Conservation (phyloP, 2,797 vertebrate species). For the Lepilemur ruficaudatus region DNA sequence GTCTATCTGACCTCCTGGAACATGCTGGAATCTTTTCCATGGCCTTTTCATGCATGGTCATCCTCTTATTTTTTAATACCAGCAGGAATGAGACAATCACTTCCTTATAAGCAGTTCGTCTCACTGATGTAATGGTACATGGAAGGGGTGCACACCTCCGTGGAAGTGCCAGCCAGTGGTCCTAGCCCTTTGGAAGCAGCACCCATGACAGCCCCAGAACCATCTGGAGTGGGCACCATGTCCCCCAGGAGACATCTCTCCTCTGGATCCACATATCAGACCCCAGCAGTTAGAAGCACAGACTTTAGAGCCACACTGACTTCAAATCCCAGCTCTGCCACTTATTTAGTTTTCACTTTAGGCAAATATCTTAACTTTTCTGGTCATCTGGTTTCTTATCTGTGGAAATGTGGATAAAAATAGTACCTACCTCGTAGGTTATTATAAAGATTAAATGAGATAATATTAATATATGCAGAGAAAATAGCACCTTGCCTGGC, state of each 20-base stretch:
- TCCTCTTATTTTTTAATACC: neutral
- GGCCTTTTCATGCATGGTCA: neutral
- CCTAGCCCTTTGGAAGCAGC: neutral
- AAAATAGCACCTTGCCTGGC: neutral
- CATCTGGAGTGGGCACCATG: neutral
- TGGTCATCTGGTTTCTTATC: neutral
- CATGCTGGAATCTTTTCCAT: neutral
- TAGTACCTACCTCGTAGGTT: neutral
- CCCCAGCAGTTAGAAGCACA: neutral
- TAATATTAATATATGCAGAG: neutral
- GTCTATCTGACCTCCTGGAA: neutral
- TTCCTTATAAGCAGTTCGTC: neutral
- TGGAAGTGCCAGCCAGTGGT: neutral
- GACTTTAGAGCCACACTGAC: neutral
- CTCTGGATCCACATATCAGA: neutral
- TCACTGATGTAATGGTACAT: neutral
- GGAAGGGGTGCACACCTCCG: neutral
- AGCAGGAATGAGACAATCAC: neutral
- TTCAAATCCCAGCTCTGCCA: neutral
- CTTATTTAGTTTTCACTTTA: neutral
- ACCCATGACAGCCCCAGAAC: neutral
- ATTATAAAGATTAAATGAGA: neutral
- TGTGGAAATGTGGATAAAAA: neutral
- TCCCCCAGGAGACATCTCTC: neutral
- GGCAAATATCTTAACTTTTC: neutral